phyloP scores from a whole-genome alignment of 2,113 vertebrate genomes.

The Elaphurus davidianus region DNA sequence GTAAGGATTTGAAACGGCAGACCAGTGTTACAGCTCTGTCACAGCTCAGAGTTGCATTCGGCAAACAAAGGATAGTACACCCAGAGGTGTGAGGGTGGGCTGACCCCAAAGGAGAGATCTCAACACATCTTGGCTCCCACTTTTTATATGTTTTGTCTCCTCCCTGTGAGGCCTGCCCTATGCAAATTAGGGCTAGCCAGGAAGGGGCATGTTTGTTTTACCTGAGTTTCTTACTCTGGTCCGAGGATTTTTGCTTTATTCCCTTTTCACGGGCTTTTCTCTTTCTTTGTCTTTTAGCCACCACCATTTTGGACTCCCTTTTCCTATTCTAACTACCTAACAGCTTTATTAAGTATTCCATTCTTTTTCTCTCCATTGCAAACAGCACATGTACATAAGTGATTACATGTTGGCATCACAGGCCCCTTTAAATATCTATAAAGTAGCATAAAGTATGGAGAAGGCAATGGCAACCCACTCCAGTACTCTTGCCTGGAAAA shows the following conservation, averaged over 20 bases:
- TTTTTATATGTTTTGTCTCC: not conserved
- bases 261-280: not conserved
- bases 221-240: not conserved
- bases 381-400: not conserved
- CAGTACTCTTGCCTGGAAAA: no score
- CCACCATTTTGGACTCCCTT: not conserved
- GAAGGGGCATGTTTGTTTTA: not conserved
- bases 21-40: not conserved
- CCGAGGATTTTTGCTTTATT: not conserved
- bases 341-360: not conserved
- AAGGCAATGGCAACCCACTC: no score
- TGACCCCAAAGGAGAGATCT: not conserved
- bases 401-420: not conserved
- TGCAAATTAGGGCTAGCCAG: not conserved
- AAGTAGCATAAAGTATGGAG: not conserved
- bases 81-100: not conserved
- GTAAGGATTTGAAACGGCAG: not conserved
- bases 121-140: not conserved
- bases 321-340: not conserved
- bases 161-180: rapidly evolving
- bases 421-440: not conserved
- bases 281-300: not conserved
- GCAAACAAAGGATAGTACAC: not conserved
- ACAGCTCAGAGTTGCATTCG: not conserved
- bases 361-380: not conserved